Base-by-base conservation (phyloP, 92 coral and sea anemone species). In the Epizoanthus illoricatus region DNA sequence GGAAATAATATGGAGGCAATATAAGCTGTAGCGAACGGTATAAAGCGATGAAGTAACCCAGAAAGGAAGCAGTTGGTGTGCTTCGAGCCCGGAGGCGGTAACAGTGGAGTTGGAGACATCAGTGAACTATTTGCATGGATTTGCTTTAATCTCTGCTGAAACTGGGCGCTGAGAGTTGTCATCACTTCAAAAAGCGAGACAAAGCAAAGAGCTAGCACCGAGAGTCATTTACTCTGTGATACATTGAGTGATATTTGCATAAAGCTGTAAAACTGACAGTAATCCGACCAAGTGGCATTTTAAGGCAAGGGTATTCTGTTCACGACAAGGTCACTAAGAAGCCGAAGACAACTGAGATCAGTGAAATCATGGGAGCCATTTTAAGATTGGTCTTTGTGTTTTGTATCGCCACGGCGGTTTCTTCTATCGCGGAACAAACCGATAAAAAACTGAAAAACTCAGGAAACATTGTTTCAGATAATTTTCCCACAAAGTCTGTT, bases 1-100 rank as follows among this genome's bases (percentile, higher is more conserved):
- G 81, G 81, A 62, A 76, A 76, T 62, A 76, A 41, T 76, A 19
- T 16, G 80, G 40, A 75, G 45, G 49, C 80, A 75, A 62, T 42
- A 76, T 76, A 69, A 18, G 80, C 80, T 36, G 68, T 54, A 59
- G 68, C 68, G n/a, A 59, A 75, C 24, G 68, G 41, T 76, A 76
- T 76, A 76, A 76, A 61, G 24, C 41, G 60, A 10, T 5, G 16
- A 21, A 19, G 28, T 23, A 47, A 24, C 17, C 21, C 23, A 24
- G 70, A 21, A 24, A 66, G 5, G 71, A 42, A 56, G 63, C 63
- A 54, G 65, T 56, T 54, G 79, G 18, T 8, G 67, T 36, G 80
- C 66, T 75, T 75, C 40, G 60, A 23, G 49, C 43, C 65, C 67
- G 16, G 61, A 40, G 41, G 80, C n/a, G 67, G 60, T 60, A 76